Conservation (phyloP, 2,113 vertebrate species). For the Mohoua ochrocephala region DNA sequence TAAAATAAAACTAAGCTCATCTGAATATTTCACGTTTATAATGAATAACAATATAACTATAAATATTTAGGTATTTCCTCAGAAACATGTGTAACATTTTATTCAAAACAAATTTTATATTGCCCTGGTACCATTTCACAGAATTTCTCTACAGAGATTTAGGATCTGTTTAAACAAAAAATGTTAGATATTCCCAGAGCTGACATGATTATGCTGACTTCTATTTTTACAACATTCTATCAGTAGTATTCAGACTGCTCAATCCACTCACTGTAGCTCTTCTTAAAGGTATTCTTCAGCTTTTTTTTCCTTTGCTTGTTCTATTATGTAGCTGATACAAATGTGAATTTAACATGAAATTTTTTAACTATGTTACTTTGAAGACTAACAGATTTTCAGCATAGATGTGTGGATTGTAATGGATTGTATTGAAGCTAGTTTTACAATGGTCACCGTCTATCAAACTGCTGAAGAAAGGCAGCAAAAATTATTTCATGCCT, state of each 20-base stretch:
- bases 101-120: not conserved
- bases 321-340: not conserved
- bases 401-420: not conserved
- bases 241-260: not conserved
- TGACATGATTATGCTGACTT: not conserved
- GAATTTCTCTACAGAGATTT: not conserved
- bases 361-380: not conserved
- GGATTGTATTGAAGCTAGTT: not conserved
- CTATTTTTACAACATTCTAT: not conserved
- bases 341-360: not conserved
- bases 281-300: not conserved
- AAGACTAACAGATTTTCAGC: not conserved
- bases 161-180: not conserved
- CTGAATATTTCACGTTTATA: not conserved
- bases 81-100: not conserved
- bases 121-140: not conserved
- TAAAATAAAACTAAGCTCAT: not conserved
- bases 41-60: not conserved
- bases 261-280: not conserved
- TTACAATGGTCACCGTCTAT: not conserved
- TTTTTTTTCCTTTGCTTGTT: not conserved
- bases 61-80: slow-evolving; percentile 15
- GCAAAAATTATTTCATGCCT: not conserved
- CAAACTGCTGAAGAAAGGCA: not conserved
- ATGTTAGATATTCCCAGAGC: not conserved